phyloP scores from a whole-genome alignment of 2,888 invertebrate species.

The Scaptomyza cyrtandrae region DNA sequence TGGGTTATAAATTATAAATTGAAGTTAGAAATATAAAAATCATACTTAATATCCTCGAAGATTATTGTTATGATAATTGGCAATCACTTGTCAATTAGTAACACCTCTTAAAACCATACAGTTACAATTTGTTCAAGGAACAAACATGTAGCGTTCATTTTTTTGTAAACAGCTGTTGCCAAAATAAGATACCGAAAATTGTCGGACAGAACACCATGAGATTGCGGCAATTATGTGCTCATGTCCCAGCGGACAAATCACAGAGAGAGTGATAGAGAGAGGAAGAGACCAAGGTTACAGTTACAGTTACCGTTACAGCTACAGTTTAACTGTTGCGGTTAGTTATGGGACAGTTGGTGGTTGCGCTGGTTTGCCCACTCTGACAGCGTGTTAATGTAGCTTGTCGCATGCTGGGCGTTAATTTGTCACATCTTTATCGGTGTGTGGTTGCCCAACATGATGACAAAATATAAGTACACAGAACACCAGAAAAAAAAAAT shows the following conservation, averaged over 20 bases:
- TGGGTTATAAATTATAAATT: slow-evolving; percentile 45
- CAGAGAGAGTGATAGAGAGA: slow-evolving; percentile 20
- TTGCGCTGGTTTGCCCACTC: slow-evolving; percentile 31
- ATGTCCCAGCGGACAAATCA: slow-evolving; percentile 75
- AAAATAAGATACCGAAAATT: slow-evolving; percentile 18
- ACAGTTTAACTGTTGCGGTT: slow-evolving; percentile 55
- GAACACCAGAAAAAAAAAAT: slow-evolving; percentile 20
- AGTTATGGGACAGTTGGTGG: slow-evolving; percentile 59
- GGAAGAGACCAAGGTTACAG: slow-evolving; percentile 45
- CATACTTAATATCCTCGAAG: neutral
- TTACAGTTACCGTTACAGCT: slow-evolving; percentile 17
- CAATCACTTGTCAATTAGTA: slow-evolving; percentile 7
- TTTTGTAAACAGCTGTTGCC: slow-evolving; percentile 62
- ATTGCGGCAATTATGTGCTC: slow-evolving; percentile 67
- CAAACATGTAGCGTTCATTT: neutral
- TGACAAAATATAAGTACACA: slow-evolving; percentile 51
- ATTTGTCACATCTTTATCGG: slow-evolving; percentile 69
- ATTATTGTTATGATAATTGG: neutral
- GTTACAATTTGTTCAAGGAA: neutral
- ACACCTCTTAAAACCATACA: neutral
- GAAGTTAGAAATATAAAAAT: neutral
- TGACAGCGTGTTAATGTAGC: slow-evolving; percentile 43
- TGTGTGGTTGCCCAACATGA: slow-evolving; percentile 59
- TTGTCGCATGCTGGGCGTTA: slow-evolving; percentile 58
- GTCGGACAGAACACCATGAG: slow-evolving; percentile 24